phyloP scores from a whole-genome alignment of 2,888 invertebrate species.

The Idaea biselata region DNA sequence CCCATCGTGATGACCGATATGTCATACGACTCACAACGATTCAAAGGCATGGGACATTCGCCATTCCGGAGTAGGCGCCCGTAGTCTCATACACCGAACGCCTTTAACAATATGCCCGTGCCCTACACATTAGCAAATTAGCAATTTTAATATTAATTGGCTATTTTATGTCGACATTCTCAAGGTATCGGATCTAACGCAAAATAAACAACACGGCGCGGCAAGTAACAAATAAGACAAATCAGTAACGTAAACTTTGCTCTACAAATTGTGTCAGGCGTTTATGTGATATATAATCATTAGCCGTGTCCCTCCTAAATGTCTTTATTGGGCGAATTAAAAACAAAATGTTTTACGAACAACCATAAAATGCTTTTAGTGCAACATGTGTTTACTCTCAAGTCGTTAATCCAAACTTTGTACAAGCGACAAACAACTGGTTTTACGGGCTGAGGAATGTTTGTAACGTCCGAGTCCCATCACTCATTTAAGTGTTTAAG shows the following conservation, averaged over 20 bases:
- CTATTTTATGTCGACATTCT: too few relatives aligned
- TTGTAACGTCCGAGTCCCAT: conserved; percentile 41
- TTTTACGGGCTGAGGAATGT: conserved; percentile 51
- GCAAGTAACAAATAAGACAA: background rate
- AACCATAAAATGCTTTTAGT: conserved; percentile 62
- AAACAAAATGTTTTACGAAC: conserved; percentile 48
- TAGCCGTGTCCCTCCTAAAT: background rate
- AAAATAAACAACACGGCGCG: background rate
- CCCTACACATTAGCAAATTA: too few relatives aligned
- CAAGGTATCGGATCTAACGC: background rate
- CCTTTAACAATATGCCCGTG: too few relatives aligned
- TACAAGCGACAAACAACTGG: conserved; percentile 42
- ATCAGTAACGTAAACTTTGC: conserved; percentile 37
- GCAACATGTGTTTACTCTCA: conserved; percentile 62
- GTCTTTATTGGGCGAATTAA: conserved; percentile 40
- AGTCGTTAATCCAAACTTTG: conserved; percentile 62
- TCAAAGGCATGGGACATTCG: too few relatives aligned
- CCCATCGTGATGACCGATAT: too few relatives aligned
- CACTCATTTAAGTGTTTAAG: conserved; percentile 62
- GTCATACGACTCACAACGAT: too few relatives aligned
- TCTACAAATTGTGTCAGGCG: conserved; percentile 50
- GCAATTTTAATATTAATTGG: too few relatives aligned
- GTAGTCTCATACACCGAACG: too few relatives aligned
- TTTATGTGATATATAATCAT: conserved; percentile 14
- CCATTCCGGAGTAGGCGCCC: too few relatives aligned